Evolutionary conservation across 1,140 invertebrate species (phyloP), one percentile per base, ranked within the genome.

Genomic region (Drosophila ohnishii): DNA sequence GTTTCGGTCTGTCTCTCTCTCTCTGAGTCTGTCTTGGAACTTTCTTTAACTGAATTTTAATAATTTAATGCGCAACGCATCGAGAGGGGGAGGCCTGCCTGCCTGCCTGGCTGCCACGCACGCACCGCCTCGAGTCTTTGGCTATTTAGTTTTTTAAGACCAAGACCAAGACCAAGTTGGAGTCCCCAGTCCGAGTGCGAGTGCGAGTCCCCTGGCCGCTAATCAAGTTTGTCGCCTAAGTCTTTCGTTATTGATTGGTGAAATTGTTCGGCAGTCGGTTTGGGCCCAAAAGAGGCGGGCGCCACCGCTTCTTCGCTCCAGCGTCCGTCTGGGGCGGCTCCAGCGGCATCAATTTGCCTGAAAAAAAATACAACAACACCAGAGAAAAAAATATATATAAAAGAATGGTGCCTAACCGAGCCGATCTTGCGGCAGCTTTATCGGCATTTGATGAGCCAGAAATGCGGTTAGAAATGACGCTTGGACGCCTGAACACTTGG

Each of bases 41-140:
- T 88, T 88, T 88, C 84, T 88, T 88, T 88, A 88, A 88, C 77
- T 88, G 77, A 89, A 88, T 89, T 88, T 88, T 88, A 88, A 89
- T 88, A 88, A 88, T 88, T 88, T 88, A 84, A 88, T 88, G 84
- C 84, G 69, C 76, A 77, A 80, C 72, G 72, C 69, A 71, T 71
- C 55, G 28, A 57, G 74, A 39, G 62, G 51, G 48, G 48, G 61
- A 65, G 70, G 55, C 30, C 47, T 22, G 47, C 42, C 47, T 37
- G 71, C 65, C 71, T 44, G 25, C 25, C 25, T 28, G 25, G 25
- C 42, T 32, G 73, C 71, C 74, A 75, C 71, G 74, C 71, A 76
- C 71, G 71, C 74, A 76, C 48, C n/a, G 45, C 45, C 57, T 35
- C 19, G n/a, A 35, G 39, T 62, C 62, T 60, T 58, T 40, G 13